phyloP scores from a whole-genome alignment of 2,888 invertebrate species.

The Acanthosepion esculentum region DNA sequence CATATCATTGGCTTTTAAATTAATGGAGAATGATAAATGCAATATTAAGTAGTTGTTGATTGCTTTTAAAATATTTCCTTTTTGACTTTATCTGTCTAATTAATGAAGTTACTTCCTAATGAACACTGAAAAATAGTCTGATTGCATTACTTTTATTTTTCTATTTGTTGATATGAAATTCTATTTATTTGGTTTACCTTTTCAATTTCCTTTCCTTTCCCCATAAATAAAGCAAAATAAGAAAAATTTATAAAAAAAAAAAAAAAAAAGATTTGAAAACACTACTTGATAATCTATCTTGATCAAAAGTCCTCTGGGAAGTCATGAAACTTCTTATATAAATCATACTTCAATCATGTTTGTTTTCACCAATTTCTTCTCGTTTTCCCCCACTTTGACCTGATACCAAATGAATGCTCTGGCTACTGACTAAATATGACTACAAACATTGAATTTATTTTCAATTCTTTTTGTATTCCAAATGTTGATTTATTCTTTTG shows the following conservation, averaged over 20 bases:
- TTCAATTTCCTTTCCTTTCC: neutral
- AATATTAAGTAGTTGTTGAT: neutral
- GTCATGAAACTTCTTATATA: neutral
- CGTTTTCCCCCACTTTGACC: neutral
- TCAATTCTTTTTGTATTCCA: neutral
- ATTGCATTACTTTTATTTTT: neutral
- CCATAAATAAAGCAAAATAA: too few relatives aligned
- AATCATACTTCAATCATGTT: neutral
- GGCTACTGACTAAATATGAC: neutral
- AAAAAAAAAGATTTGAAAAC: neutral
- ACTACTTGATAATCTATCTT: conserved; percentile 33
- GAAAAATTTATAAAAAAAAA: too few relatives aligned
- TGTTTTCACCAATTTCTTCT: neutral
- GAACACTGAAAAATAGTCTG: neutral
- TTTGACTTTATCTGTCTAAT: neutral
- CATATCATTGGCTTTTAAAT: neutral
- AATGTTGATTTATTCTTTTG: neutral
- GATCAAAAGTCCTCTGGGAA: neutral
- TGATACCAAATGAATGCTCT: neutral
- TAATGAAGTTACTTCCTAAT: neutral
- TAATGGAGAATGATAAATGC: neutral
- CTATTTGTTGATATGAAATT: neutral
- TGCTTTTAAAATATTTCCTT: neutral
- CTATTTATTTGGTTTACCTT: neutral
- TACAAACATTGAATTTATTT: neutral